Evolutionary conservation across 2,888 invertebrate species (phyloP), one percentile per base, ranked within the genome.

Genomic region (Ectropis crepuscularia): DNA sequence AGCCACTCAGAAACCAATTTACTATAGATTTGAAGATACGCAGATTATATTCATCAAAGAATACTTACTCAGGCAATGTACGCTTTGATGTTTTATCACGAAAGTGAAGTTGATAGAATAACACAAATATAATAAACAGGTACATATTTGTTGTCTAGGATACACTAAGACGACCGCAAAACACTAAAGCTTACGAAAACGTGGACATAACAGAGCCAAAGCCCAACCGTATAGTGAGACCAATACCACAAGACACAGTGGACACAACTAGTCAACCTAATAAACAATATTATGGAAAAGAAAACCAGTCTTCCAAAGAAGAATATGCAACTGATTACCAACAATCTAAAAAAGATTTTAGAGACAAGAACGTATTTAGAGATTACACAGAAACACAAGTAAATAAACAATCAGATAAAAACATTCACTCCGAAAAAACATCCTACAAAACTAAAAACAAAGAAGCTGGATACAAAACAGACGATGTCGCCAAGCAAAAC

Each of bases 221-320:
- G 47, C 47, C 55, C 0, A 38, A 47, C 45, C 42, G 16, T 37
- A 43, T 51, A 41, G 28, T 53, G 36, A 16, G 10, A 53, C 61
- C 61, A 6, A 48, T 41, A 12, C 39, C 41, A 8, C 11, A 51
- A 7, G 10, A 16, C 41, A 28, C 16, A 51, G 16, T n/a, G 5
- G 51, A 51, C 10, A 7, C 10, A 42, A 6, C 41, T 10, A 41
- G 10, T 10, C 6, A 41, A 6, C 8, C 16, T 41, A 6, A 16
- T n/a, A 36, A 16, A 41, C 41, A 16, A 51, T 6, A 51, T 28
- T n/a, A 51, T 41, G 28, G 6, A 51, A 28, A 41, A 6, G 6
- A 11, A 10, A 41, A 6, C 6, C 16, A 48, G 28, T 28, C 6
- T 28, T n/a, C 8, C 36, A 28, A 7, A 36, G 16, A 16, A 47